Base-by-base conservation (phyloP, 2,797 vertebrate species). In the Sebastes variabilis region DNA sequence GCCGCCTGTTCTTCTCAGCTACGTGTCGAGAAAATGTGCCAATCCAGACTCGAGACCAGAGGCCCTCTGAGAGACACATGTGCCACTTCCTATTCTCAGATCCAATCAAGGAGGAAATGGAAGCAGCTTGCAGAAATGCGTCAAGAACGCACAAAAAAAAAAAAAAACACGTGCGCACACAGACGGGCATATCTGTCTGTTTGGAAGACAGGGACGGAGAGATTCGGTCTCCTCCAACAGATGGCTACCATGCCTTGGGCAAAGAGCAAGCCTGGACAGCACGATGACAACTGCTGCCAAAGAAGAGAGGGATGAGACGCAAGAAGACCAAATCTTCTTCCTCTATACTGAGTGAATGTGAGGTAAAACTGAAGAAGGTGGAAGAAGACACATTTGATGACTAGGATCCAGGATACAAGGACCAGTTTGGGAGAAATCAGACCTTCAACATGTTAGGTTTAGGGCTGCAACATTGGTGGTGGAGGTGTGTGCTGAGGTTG, bases 191-290 rank as follows among this genome's bases (percentile, higher is more conserved):
- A 82, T 84, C 70, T 70, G 74, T 76, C 66, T 14, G 61, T 83
- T 66, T 81, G 72, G 86, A 72, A 85, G 85, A 88, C 70, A 30
- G 72, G 72, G 79, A 88, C 25, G 58, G 81, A 82, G 69, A 74
- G 65, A 75, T 82, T 80, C 75, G 67, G 84, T 79, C 84, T 86
- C 66, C 46, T 86, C 56, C 68, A 65, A 89, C 94, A 95, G 94
- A 94, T 94, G 93, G 93, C 88, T 82, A 80, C 87, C 81, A 79
- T 36, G 90, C 93, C 90, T 85, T 20, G 13, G 87, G 93, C 90
- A 88, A 87, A 90, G 88, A 92, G 82, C 84, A 73, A 90, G 89
- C 89, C 88, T 91, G 92, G 92, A 93, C 89, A 75, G 80, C 82
- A 68, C 60, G 77, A 64, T 77, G 80, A 88, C 90, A 89, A 92